These are phyloP conservation scores for Aldrovandia affinis DNA, from an alignment of 2,797 vertebrate genomes.

Conservation along the genomic window DNA sequence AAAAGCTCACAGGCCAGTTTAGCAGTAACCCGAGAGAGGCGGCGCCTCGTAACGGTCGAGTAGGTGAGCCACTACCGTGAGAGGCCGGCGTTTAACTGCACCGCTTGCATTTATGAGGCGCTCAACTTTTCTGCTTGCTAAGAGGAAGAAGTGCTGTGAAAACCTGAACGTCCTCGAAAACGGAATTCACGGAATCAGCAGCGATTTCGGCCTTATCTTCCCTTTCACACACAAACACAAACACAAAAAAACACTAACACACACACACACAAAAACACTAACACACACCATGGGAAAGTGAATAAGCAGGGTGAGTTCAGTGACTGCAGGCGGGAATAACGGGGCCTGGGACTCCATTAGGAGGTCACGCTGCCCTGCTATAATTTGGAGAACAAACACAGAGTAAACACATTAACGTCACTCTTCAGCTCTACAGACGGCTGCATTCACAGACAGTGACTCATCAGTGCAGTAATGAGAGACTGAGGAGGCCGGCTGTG, in stretches of 20 bases:
- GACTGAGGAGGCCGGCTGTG: constrained; percentile 44
- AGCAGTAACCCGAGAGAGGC: constrained; percentile 29
- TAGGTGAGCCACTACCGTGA: constrained; percentile 13
- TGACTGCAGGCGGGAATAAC: background rate
- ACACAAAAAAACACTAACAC: background rate
- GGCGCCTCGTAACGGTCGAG: constrained; percentile 27
- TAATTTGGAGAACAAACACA: constrained; percentile 47
- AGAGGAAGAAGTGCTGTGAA: background rate
- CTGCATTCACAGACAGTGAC: constrained; percentile 59
- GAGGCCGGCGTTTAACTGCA: background rate
- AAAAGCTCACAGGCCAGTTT: constrained; percentile 28
- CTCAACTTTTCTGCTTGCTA: background rate
- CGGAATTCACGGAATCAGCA: constrained; percentile 4
- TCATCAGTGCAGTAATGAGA: constrained; percentile 58
- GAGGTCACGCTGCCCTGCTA: constrained; percentile 39
- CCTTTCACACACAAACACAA: background rate
- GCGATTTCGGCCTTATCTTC: background rate
- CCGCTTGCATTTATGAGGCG: background rate
- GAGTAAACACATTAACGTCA: constrained; percentile 51
- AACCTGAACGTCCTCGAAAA: background rate
- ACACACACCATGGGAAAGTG: constrained; percentile 9
- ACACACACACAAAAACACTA: background rate
- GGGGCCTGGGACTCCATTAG: constrained; percentile 39
- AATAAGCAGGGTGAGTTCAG: background rate
- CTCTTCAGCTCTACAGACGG: constrained; percentile 21